These are phyloP conservation scores for Poeciliopsis prolifica DNA, from an alignment of 2,113 vertebrate genomes.

Conservation along the genomic window DNA sequence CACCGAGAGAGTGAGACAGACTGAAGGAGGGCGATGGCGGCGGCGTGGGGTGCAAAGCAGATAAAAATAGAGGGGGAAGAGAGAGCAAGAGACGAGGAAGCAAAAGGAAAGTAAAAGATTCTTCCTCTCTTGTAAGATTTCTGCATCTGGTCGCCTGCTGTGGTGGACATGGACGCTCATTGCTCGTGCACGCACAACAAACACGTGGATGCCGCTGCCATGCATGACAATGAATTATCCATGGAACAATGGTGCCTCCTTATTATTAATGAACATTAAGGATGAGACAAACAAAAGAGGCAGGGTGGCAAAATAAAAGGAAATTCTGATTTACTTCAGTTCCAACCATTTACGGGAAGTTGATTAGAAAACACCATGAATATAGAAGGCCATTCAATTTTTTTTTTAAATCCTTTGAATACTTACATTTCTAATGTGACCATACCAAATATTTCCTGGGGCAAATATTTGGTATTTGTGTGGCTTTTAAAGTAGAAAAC, in stretches of 20 bases:
- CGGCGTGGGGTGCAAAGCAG: constrained; percentile 38
- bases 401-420: no score
- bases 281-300: constrained; percentile 69
- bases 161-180: constrained; percentile 3
- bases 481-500: background rate
- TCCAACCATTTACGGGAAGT: constrained; percentile 42
- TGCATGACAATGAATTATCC: constrained; percentile 66
- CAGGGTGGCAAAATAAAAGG: constrained; percentile 62
- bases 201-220: constrained; percentile 30
- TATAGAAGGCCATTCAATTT: no score
- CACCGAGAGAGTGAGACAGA: constrained; percentile 19
- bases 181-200: constrained; percentile 27
- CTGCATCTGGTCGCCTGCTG: constrained; percentile 48
- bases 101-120: constrained; percentile 36
- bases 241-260: constrained; percentile 52
- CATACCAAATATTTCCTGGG: background rate
- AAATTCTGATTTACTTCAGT: constrained; percentile 60
- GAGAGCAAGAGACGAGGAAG: constrained; percentile 34
- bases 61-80: constrained; percentile 68
- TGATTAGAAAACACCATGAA: constrained; percentile 26
- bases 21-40: constrained; percentile 24
- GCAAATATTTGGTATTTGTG: background rate
- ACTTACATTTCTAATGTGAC: no score
- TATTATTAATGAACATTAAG: constrained; percentile 71
- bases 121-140: constrained; percentile 65